Conservation (phyloP, 2,113 vertebrate species). For the Candoia aspera region DNA sequence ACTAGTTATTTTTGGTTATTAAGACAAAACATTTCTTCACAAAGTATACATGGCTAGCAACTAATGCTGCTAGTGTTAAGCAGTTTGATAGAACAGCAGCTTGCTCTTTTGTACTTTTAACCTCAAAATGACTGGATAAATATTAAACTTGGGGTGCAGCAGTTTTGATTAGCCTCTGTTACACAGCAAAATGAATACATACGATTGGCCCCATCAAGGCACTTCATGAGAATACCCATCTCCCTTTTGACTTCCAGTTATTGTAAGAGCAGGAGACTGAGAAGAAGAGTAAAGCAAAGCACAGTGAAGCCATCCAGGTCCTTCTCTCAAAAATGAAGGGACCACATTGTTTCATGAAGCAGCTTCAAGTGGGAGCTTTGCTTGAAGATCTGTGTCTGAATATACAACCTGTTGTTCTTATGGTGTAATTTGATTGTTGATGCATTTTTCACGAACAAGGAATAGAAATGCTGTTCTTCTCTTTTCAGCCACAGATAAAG, state of each 20-base stretch:
- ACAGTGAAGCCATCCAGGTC: not conserved
- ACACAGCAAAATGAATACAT: not conserved
- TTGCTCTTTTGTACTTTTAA: not conserved
- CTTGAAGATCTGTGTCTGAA: not conserved
- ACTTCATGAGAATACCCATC: not conserved
- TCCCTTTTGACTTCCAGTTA: not conserved
- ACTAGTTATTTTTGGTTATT: not conserved
- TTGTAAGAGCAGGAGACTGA: not conserved
- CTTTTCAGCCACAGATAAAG: slow-evolving; percentile 86
- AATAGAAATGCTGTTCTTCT: slow-evolving; percentile 27
- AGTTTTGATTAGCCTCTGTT: not conserved
- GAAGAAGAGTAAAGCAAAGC: not conserved
- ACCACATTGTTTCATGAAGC: not conserved
- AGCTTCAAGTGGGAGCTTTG: not conserved
- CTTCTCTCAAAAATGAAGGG: not conserved
- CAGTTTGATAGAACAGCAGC: not conserved
- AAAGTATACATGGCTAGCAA: not conserved
- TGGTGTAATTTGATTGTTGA: fast-evolving
- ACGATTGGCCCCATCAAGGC: not conserved
- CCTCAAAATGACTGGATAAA: not conserved
- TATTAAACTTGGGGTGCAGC: not conserved
- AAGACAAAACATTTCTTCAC: not conserved
- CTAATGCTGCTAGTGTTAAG: not conserved
- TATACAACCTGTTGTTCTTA: not conserved
- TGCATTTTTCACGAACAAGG: not conserved